Percentiles rank a stretch among this genome's conserved stretches.
phyloP scores from a whole-genome alignment of 64 coral and sea anemone species.

The Stichodactyla helianthus region DNA sequence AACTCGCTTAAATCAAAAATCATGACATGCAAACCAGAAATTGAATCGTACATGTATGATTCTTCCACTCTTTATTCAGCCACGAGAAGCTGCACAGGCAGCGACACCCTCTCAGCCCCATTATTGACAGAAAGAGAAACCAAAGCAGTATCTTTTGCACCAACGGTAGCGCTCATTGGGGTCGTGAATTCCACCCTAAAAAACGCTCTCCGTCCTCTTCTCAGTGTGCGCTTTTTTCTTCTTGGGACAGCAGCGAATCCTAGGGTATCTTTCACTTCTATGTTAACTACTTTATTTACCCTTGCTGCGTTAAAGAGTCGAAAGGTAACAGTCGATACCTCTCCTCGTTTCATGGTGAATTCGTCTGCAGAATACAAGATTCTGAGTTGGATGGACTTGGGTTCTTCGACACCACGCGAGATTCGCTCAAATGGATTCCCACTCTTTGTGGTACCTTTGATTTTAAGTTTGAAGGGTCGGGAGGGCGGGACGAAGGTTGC shows the following conservation, averaged over 20 bases:
- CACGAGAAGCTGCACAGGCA: constrained; percentile 17
- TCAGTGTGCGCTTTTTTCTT: not conserved
- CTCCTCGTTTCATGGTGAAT: constrained; percentile 20
- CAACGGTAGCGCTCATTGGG: not conserved
- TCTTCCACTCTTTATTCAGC: not conserved
- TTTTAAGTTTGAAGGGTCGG: constrained; percentile 42
- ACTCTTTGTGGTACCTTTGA: constrained; percentile 47
- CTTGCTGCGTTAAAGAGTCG: not conserved
- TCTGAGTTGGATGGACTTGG: constrained; percentile 39
- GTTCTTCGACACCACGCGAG: constrained; percentile 49
- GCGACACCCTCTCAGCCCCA: not conserved
- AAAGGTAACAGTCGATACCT: constrained; percentile 1
- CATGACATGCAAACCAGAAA: not conserved
- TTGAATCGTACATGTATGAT: not conserved
- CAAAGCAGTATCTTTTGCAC: constrained; percentile 27
- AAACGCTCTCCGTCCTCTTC: not conserved
- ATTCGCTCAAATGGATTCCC: constrained; percentile 66
- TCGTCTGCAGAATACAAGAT: constrained; percentile 36
- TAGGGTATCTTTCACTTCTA: not conserved
- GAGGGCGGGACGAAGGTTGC: constrained; percentile 42
- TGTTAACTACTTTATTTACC: not conserved
- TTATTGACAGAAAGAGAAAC: constrained; percentile 19
- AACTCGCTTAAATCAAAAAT: not conserved
- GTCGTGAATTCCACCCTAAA: not conserved
- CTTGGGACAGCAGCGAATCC: not conserved